Base-by-base conservation (phyloP, 2,888 invertebrate genomes). In the Drosophila subsilvestris region DNA sequence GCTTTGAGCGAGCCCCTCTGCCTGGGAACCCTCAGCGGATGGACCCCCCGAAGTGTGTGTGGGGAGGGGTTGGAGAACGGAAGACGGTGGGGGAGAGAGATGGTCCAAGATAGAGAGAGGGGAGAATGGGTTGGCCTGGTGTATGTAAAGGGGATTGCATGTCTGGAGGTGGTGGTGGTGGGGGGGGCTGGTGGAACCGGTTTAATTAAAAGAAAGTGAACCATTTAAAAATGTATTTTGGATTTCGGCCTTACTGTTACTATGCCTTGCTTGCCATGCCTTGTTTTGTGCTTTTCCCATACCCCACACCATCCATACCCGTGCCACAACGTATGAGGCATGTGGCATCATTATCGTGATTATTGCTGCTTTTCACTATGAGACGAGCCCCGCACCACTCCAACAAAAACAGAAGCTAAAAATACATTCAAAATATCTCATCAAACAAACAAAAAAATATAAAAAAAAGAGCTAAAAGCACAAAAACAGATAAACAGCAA, bases 181-280 rank as follows among this genome's bases (percentile, higher is more conserved):
- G 7, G 37, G 7, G 7, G 14, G 65, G 45, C 51, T 65, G 65
- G 65, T 66, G 68, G 76, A 86, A 86, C 89, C 82, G 65, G 87
- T 87, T 88, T 76, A 76, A 88, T 86, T 82, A 60, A 79, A 86
- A 88, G 89, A 86, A 86, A 86, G 85, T 88, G 85, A 86, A 88
- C 81, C 87, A 76, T 80, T 86, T 85, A 65, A 63, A 79, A 75
- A 65, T 71, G 60, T 68, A 57, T 79, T 68, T 76, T 58, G 57
- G 50, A 63, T 69, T 60, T 76, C 57, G 67, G 51, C 48, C 49
- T 20, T 56, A 22, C 22, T 20, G 49, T 45, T 58, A 29, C 6
- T 22, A 20, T 47, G 20, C 20, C 47, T 45, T 50, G 6, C 12
- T n/a, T 60, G 44, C 29, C 43, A 1, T 66, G 51, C 42, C 47